phyloP scores from a whole-genome alignment of 2,888 invertebrate species.

The Andrena praecox region DNA sequence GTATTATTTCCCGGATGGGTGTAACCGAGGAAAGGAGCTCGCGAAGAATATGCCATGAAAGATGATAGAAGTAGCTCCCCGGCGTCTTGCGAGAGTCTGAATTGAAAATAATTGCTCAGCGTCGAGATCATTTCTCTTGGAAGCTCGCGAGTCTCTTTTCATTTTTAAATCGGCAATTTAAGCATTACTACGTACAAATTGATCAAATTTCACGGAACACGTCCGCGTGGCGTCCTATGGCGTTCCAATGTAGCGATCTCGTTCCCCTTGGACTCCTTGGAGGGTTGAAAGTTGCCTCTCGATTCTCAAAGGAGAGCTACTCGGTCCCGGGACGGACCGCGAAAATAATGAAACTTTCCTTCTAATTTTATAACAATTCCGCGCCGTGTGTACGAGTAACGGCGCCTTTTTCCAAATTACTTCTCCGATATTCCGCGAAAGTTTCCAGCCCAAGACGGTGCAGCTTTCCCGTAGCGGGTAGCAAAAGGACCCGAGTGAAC shows the following conservation, averaged over 20 bases:
- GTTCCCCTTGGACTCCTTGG: neutral
- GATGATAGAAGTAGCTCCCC: neutral
- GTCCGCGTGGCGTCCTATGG: slow-evolving; percentile 3
- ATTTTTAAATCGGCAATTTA: slow-evolving; percentile 23
- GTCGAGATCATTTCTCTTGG: neutral
- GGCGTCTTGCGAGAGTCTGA: neutral
- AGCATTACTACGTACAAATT: neutral
- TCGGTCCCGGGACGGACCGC: neutral
- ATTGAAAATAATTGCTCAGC: slow-evolving; percentile 19
- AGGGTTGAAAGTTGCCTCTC: neutral
- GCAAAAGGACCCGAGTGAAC: slow-evolving; percentile 3
- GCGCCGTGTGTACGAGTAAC: neutral
- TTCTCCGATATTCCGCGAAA: slow-evolving; percentile 43
- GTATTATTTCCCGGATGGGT: neutral
- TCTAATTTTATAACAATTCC: slow-evolving; percentile 23
- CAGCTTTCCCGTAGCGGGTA: neutral
- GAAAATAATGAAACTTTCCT: slow-evolving; percentile 26
- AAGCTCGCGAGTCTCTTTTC: neutral
- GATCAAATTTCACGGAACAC: neutral
- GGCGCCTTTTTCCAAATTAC: slow-evolving; percentile 31
- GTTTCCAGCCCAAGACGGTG: neutral
- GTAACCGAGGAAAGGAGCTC: neutral
- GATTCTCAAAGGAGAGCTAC: neutral
- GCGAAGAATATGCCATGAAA: neutral
- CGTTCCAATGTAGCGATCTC: neutral